Conservation (phyloP, 2,888 invertebrate genomes). For the Didymodactylos carnosus region DNA sequence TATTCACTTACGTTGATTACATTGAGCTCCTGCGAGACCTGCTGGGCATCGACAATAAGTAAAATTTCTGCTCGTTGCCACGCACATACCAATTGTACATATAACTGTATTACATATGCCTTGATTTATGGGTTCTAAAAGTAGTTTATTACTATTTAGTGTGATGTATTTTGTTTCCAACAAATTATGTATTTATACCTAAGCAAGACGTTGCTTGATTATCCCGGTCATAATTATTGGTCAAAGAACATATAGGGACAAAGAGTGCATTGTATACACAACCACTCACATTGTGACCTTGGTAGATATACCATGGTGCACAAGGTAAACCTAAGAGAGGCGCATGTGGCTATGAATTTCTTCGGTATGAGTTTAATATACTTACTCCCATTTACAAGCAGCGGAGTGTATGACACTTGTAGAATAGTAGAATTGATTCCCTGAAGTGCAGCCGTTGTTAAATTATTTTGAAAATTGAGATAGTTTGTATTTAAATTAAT, state of each 20-base stretch:
- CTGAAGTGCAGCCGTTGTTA: background rate
- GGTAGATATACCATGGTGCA: background rate
- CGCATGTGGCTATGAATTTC: no score
- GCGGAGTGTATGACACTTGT: no score
- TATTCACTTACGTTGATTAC: background rate
- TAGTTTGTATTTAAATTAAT: background rate
- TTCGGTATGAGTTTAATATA: no score
- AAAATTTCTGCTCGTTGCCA: background rate
- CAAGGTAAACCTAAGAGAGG: background rate
- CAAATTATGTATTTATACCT: no score
- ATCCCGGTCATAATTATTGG: background rate
- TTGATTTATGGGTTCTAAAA: background rate
- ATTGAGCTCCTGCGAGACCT: constrained; percentile 5
- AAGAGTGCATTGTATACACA: background rate
- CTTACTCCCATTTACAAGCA: no score
- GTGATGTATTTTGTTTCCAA: background rate
- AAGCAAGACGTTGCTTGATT: background rate
- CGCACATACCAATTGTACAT: background rate
- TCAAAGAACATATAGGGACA: background rate
- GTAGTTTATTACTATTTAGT: no score
- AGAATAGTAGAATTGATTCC: no score
- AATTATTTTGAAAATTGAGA: background rate
- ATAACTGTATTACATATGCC: background rate
- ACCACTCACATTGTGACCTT: background rate
- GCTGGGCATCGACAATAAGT: background rate